Evolutionary conservation across 2,888 invertebrate species (phyloP).

Genomic region (Calameuta filiformis): DNA sequence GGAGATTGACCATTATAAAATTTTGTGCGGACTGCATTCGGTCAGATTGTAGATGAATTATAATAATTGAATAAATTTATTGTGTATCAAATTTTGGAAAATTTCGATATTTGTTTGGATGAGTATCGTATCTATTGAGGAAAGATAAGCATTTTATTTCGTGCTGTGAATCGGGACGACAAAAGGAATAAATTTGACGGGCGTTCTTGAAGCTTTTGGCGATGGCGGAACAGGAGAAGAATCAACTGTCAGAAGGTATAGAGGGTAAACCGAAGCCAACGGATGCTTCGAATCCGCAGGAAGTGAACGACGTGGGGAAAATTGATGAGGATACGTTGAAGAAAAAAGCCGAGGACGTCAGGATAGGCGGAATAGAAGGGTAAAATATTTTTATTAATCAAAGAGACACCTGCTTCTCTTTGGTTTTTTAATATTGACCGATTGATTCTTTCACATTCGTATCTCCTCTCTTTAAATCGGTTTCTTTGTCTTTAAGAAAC

Average conservation of each 20-base stretch:
- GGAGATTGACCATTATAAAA: background rate
- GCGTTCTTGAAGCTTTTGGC: background rate
- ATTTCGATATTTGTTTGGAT: background rate
- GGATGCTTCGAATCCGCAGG: slow-evolving; percentile 10
- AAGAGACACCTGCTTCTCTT: background rate
- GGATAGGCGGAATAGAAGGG: slow-evolving; percentile 63
- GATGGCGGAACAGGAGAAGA: slow-evolving; percentile 13
- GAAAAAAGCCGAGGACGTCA: slow-evolving; percentile 39
- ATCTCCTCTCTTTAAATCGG: background rate
- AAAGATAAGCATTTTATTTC: background rate
- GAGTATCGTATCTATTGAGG: background rate
- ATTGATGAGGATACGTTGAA: slow-evolving; percentile 9
- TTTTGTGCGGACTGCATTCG: background rate
- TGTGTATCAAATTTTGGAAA: background rate
- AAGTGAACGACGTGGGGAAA: slow-evolving; percentile 12
- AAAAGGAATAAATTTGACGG: background rate
- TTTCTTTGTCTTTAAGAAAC: background rate
- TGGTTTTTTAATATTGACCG: background rate
- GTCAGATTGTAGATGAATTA: background rate
- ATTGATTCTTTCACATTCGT: background rate
- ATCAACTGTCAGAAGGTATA: slow-evolving; percentile 15
- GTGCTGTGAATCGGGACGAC: background rate
- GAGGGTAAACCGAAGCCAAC: slow-evolving; percentile 10
- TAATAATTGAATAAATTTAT: background rate
- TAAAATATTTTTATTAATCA: slow-evolving; percentile 25